These are phyloP conservation scores for Drosophila athabasca DNA, from an alignment of 1,140 invertebrate genomes.

Conservation along the genomic window DNA sequence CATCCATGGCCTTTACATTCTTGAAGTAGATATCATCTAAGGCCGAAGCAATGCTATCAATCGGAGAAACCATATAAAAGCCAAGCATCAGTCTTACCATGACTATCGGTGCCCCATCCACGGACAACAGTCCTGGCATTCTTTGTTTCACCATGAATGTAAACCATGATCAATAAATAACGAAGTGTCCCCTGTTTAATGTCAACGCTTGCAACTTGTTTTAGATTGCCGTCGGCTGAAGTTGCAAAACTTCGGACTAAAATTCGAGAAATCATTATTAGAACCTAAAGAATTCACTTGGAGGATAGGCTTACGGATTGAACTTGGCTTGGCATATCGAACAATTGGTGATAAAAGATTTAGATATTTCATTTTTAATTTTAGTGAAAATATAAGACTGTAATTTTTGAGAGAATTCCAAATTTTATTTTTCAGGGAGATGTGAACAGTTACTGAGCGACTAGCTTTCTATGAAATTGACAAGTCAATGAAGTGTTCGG, in stretches of 20 bases:
- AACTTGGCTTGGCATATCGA: neutral
- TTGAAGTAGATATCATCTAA: constrained; percentile 33
- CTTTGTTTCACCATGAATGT: constrained; percentile 44
- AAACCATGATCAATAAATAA: constrained; percentile 41
- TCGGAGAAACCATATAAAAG: neutral
- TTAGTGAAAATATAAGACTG: too few relatives aligned
- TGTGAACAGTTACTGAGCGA: neutral
- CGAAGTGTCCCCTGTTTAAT: constrained; percentile 31
- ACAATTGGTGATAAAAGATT: neutral
- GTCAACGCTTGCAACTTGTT: constrained; percentile 11
- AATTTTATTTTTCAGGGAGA: too few relatives aligned
- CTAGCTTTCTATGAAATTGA: constrained; percentile 2
- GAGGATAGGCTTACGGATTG: constrained; percentile 42
- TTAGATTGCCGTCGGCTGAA: constrained; percentile 4
- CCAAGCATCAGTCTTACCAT: constrained; percentile 29
- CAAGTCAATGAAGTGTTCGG: too few relatives aligned
- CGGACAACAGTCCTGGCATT: constrained; percentile 44
- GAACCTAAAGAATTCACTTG: too few relatives aligned
- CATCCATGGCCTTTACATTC: constrained; percentile 23
- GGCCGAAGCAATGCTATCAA: neutral
- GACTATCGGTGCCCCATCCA: constrained; percentile 15
- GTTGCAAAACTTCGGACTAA: constrained; percentile 9
- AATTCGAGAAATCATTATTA: neutral
- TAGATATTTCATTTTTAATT: constrained; percentile 17
- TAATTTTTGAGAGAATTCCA: too few relatives aligned